Evolutionary conservation across 2,888 invertebrate species (phyloP).

Genomic region (Choreutis nemorana): DNA sequence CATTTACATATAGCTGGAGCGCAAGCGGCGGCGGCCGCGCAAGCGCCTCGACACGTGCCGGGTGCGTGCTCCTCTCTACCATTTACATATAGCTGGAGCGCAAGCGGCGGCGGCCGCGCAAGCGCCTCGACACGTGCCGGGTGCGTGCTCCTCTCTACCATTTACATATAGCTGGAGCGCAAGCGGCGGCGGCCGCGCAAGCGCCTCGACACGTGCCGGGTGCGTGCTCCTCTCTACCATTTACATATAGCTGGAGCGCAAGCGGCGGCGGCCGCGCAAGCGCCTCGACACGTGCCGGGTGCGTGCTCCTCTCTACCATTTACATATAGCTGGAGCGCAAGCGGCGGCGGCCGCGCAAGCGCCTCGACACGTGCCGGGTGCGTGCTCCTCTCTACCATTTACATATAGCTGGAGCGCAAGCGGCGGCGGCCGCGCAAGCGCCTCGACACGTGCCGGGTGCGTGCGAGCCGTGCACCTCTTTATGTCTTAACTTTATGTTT

Average conservation of each 20-base stretch:
- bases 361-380: conserved; percentile 85
- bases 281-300: conserved; percentile 86
- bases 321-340: conserved; percentile 77
- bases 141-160: conserved; percentile 15
- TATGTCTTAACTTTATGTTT: too few relatives aligned
- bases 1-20: not conserved
- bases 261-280: conserved; percentile 93
- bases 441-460: conserved; percentile 85
- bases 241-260: conserved; percentile 75
- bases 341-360: conserved; percentile 91
- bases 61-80: conserved; percentile 15
- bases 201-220: conserved; percentile 9
- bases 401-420: conserved; percentile 78
- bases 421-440: conserved; percentile 93
- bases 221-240: conserved; percentile 10
- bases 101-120: conserved; percentile 77
- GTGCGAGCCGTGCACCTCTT: too few relatives aligned
- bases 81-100: not conserved
- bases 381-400: conserved; percentile 4
- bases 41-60: not conserved
- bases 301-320: conserved; percentile 3
- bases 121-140: conserved; percentile 89
- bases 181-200: not conserved
- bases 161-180: not conserved
- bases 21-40: not conserved